phyloP scores from a whole-genome alignment of 92 coral and sea anemone genomes.

The Chrysogorgia sp. region DNA sequence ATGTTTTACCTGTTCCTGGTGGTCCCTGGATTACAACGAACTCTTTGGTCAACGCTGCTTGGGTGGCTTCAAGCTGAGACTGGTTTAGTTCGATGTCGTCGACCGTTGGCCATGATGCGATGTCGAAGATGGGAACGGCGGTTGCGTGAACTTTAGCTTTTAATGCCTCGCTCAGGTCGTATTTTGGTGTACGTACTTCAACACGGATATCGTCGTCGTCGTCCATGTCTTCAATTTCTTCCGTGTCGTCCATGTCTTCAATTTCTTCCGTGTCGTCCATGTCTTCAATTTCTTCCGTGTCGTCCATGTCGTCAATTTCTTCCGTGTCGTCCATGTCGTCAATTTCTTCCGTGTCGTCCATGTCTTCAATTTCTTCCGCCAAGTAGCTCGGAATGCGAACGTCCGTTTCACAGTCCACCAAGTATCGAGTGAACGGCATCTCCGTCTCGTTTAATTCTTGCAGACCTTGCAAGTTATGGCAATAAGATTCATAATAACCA shows the following conservation, averaged over 20 bases:
- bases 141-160: conserved; percentile 34
- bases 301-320: background rate
- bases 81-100: conserved; percentile 63
- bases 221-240: background rate
- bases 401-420: conserved; percentile 70
- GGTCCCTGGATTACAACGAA: conserved; percentile 93
- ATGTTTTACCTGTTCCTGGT: conserved; percentile 95
- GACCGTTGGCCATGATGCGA: conserved; percentile 67
- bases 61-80: conserved; percentile 76
- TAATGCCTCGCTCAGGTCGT: conserved; percentile 69
- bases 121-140: conserved; percentile 56
- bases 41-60: conserved; percentile 84
- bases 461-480: conserved; percentile 73
- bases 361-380: background rate
- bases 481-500: conserved; percentile 83
- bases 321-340: too few relatives aligned
- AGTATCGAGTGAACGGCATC: conserved; percentile 77
- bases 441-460: conserved; percentile 62
- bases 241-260: background rate
- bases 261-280: background rate
- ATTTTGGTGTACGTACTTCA: conserved; percentile 1
- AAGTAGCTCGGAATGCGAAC: conserved; percentile 77
- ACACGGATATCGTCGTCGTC: too few relatives aligned
- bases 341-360: background rate
- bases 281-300: too few relatives aligned